A percentile compares a stretch with the other conserved stretches of the same genome.
These are phyloP conservation scores for Gallinago media DNA, from an alignment of 2,113 vertebrate genomes.

Conservation along the genomic window DNA sequence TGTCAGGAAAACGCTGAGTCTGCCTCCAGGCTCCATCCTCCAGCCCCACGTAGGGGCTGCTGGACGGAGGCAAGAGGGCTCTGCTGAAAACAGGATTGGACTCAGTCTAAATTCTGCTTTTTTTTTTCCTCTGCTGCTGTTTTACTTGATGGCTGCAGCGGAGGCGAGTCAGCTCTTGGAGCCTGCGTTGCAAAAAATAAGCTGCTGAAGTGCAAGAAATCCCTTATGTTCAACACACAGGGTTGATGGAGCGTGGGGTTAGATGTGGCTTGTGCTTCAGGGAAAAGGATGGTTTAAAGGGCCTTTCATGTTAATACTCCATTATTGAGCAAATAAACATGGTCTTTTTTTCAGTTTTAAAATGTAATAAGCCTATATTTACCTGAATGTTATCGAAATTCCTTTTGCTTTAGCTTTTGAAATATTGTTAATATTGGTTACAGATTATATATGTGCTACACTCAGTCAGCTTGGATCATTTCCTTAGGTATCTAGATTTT, in stretches of 20 bases:
- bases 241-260: not conserved
- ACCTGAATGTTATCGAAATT: not conserved
- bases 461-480: not conserved
- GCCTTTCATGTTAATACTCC: not conserved
- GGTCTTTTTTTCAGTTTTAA: not conserved
- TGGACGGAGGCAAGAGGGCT: not conserved
- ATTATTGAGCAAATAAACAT: not conserved
- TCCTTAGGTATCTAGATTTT: not conserved
- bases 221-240: not conserved
- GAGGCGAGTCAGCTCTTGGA: not conserved
- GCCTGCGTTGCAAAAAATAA: not conserved
- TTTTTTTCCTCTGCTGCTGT: not conserved
- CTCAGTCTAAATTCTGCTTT: not conserved
- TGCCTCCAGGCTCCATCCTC: not conserved
- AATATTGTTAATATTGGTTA: not conserved
- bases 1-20: not conserved
- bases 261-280: not conserved
- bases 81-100: not conserved
- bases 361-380: not conserved
- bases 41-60: not conserved
- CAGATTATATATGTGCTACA: not conserved
- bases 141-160: not conserved
- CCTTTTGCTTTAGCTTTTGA: not conserved
- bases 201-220: not conserved
- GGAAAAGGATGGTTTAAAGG: not conserved